Evolutionary conservation across 1,140 invertebrate species (phyloP).

Genomic region (Cardiocondyla obscurior): DNA sequence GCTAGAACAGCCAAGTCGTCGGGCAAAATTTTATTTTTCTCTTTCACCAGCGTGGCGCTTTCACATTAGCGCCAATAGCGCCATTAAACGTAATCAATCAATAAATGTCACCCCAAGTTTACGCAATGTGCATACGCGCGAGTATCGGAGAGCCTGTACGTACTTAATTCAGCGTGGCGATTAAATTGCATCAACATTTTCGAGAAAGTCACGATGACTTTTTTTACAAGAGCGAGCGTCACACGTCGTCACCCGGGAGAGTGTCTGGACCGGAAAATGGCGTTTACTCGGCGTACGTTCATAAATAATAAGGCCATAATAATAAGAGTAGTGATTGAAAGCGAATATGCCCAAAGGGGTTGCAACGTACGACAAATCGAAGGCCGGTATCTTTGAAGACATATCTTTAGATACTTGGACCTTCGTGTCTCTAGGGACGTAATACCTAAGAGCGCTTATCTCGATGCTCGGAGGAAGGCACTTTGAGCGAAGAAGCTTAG

Average conservation of each 20-base stretch:
- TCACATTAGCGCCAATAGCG: neutral
- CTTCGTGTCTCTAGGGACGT: slow-evolving; percentile 36
- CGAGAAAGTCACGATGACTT: neutral
- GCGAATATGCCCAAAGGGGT: slow-evolving; percentile 46
- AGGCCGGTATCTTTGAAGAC: slow-evolving; percentile 30
- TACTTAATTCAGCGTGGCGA: slow-evolving; percentile 17
- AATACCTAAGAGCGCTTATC: slow-evolving; percentile 58
- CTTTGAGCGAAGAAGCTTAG: slow-evolving; percentile 60
- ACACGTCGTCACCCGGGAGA: neutral
- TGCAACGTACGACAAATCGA: slow-evolving; percentile 50
- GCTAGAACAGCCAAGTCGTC: neutral
- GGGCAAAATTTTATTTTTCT: neutral
- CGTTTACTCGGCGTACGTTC: slow-evolving; percentile 2
- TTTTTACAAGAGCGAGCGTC: neutral
- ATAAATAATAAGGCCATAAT: slow-evolving; percentile 30
- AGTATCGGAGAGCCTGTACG: neutral
- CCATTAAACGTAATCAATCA: slow-evolving; percentile 34
- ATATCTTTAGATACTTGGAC: slow-evolving; percentile 45
- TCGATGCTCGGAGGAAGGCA: slow-evolving; percentile 50
- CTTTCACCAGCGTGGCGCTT: neutral
- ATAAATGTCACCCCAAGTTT: slow-evolving; percentile 18
- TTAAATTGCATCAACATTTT: slow-evolving; percentile 43
- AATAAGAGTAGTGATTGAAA: slow-evolving; percentile 39
- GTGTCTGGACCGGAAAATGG: neutral
- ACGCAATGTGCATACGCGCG: neutral